Base-by-base conservation (phyloP, 2,113 vertebrate species). In the Campylomormyrus tamandua region DNA sequence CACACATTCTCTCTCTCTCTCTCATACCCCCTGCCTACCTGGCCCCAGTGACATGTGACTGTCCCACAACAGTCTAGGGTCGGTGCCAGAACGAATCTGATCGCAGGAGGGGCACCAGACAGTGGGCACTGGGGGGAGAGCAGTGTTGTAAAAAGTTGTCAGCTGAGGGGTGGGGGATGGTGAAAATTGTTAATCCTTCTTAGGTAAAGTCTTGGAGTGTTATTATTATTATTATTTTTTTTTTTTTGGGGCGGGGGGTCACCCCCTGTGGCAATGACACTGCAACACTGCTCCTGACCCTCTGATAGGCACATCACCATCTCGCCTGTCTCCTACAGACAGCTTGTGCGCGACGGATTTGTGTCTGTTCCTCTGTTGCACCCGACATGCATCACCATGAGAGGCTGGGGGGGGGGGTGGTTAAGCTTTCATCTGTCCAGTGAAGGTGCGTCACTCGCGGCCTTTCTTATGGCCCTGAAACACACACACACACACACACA, bases 301-400 rank as follows among this genome's bases (percentile, higher is more conserved):
- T 83, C 35, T 45, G 8, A 83, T 42, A 83, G 15, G 19, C 77
- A 39, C 77, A 19, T 62, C 21, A 62, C 56, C 58, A 80, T 42
- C 39, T 45, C 5, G 7, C 77, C 39, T 1, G 7, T 83, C 13
- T 11, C 77, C 42, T 83, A 42, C 77, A 8, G 48, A 50, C 48
- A 77, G 45, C 39, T 89, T 89, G 50, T 52, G 70, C 13, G 8
- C 93, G 91, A 93, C 90, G 92, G 93, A 92, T 90, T 90, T 66
- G 88, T 42, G 91, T 89, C 87, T 91, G 90, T 93, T 91, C 86
- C 91, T 92, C 91, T 86, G 9, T 70, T 70, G 90, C 11, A 83
- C 90, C 66, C 7, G 90, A 91, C 93, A 92, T 66, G 77, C 89
- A 86, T 89, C 89, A 92, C 0, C 39, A 50, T 92, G 90, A 93